Percentiles rank a stretch among this genome's conserved stretches.
phyloP scores from a whole-genome alignment of 2,888 invertebrate species.

The Acronicta psi region DNA sequence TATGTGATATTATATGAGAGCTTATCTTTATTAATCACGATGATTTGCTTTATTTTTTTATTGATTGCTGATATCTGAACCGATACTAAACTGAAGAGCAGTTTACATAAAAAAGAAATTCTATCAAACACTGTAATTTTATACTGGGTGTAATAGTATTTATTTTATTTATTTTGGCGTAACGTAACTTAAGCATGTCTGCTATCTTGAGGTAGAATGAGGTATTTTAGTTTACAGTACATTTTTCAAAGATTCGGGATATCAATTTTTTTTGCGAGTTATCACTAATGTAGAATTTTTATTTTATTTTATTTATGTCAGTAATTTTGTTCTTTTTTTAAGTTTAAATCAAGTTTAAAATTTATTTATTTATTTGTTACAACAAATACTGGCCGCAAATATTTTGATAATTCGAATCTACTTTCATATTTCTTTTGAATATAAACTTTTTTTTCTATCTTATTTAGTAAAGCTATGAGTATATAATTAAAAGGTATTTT shows the following conservation, averaged over 20 bases:
- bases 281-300: background rate
- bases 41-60: too few relatives aligned
- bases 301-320: background rate
- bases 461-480: constrained; percentile 7
- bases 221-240: constrained; percentile 16
- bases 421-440: background rate
- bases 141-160: too few relatives aligned
- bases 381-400: too few relatives aligned
- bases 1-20: too few relatives aligned
- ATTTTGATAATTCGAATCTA: constrained; percentile 34
- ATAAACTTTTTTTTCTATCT: constrained; percentile 5
- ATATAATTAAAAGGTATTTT: constrained; percentile 10
- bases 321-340: background rate
- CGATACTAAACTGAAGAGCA: too few relatives aligned
- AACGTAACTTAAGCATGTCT: constrained; percentile 36
- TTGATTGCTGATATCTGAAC: too few relatives aligned
- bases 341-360: background rate
- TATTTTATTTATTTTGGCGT: constrained; percentile 17
- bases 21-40: too few relatives aligned
- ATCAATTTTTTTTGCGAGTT: background rate
- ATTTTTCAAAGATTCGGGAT: constrained; percentile 12
- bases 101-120: too few relatives aligned
- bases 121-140: too few relatives aligned
- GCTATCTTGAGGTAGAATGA: constrained; percentile 9
- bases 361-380: background rate